Conservation (phyloP, 2,797 vertebrate species). For the Peromyscus aztecus region DNA sequence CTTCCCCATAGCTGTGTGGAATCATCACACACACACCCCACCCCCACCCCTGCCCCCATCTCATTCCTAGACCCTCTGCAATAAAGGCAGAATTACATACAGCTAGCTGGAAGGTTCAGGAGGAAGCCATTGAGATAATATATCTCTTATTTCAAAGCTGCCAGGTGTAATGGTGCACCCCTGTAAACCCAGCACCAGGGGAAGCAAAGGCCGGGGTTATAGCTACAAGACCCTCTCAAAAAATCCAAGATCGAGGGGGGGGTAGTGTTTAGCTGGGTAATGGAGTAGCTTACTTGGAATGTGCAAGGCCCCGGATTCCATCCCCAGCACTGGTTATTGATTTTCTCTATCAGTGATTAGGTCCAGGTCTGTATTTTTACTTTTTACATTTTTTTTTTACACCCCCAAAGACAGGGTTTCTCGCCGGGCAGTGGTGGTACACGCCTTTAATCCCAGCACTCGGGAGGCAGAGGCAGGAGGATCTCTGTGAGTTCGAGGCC, state of each 20-base stretch:
- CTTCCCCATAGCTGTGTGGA: background rate
- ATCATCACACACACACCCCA: background rate
- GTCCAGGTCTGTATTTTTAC: background rate
- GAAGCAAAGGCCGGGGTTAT: too few relatives aligned
- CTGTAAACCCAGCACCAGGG: background rate
- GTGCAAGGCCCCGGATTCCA: background rate
- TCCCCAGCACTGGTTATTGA: background rate
- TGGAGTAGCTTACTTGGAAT: background rate
- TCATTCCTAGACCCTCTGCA: too few relatives aligned
- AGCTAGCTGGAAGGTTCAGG: background rate
- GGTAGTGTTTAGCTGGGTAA: background rate
- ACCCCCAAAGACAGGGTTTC: too few relatives aligned
- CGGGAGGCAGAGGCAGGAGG: too few relatives aligned
- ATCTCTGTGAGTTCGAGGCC: too few relatives aligned
- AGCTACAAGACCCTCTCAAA: background rate
- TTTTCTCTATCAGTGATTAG: background rate
- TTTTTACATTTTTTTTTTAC: too few relatives aligned
- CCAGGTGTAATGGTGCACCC: background rate
- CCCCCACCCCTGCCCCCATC: too few relatives aligned
- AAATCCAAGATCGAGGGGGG: background rate
- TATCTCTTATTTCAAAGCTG: background rate
- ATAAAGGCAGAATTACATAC: background rate
- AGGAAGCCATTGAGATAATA: background rate
- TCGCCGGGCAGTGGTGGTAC: too few relatives aligned
- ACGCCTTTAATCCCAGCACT: too few relatives aligned